A percentile compares a stretch with the other conserved stretches of the same genome.
Evolutionary conservation across 2,113 vertebrate genomes (phyloP).

Genomic region (Dendrocopos noguchii): DNA sequence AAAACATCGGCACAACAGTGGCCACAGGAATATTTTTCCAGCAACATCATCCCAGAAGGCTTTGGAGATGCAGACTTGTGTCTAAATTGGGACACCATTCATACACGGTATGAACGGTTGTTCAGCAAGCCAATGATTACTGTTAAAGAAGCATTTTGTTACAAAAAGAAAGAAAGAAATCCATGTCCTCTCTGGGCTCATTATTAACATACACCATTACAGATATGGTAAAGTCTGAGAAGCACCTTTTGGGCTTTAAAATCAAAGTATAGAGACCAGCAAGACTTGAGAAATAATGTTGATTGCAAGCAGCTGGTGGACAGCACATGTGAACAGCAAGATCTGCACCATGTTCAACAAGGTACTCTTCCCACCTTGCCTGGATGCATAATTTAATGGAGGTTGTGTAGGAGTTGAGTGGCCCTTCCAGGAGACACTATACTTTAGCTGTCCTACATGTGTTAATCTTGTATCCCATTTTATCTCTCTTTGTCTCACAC

Average conservation of each 20-base stretch:
- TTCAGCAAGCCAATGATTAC: constrained; percentile 37
- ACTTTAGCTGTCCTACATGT: neutral
- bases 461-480: neutral
- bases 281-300: neutral
- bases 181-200: neutral
- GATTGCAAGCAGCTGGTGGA: neutral
- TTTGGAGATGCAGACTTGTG: constrained; percentile 20
- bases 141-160: neutral
- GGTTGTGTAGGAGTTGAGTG: neutral
- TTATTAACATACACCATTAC: neutral
- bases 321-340: neutral
- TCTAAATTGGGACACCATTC: constrained; percentile 60
- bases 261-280: neutral
- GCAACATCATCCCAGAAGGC: constrained; percentile 64
- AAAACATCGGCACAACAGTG: constrained; percentile 72
- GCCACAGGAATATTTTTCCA: constrained; percentile 70
- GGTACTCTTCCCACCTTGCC: neutral
- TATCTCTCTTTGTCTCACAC: neutral
- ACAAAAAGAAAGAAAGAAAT: neutral
- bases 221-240: neutral
- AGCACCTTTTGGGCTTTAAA: neutral
- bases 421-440: neutral
- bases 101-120: constrained; percentile 16
- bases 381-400: neutral
- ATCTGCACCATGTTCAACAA: neutral